Evolutionary conservation across 2,113 vertebrate species (phyloP).

Genomic region (Formicarius rufipectus): DNA sequence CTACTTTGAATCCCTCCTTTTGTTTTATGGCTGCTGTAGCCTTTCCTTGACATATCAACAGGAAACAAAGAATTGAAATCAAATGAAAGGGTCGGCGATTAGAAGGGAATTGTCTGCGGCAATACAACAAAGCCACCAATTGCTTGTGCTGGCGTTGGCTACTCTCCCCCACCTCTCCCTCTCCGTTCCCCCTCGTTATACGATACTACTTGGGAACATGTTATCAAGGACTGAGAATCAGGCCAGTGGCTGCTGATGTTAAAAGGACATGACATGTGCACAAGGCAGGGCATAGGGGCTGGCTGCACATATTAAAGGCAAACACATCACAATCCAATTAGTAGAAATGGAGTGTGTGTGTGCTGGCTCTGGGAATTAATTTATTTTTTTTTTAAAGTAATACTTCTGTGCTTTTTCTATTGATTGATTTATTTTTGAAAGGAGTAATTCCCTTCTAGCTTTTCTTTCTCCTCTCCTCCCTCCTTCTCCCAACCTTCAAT

Average conservation of each 20-base stretch:
- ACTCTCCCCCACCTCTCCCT: neutral
- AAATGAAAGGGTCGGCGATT: neutral
- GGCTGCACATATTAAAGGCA: conserved; percentile 91
- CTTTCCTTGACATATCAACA: neutral
- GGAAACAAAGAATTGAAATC: neutral
- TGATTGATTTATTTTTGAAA: conserved; percentile 64
- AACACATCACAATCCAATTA: conserved; percentile 74
- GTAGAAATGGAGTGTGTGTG: conserved; percentile 56
- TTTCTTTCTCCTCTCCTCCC: neutral
- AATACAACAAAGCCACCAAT: neutral
- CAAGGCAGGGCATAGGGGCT: conserved; percentile 82
- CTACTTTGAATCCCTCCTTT: neutral
- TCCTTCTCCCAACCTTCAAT: neutral
- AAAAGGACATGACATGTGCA: conserved; percentile 95
- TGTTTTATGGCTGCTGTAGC: neutral
- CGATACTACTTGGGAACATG: conserved; percentile 60
- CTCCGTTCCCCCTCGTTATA: neutral
- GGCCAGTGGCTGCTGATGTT: conserved; percentile 94
- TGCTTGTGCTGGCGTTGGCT: neutral
- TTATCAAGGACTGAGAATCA: conserved; percentile 77
- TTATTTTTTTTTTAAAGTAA: conserved; percentile 3
- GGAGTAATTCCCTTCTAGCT: conserved; percentile 20
- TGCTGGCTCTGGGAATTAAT: conserved; percentile 25
- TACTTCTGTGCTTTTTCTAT: conserved; percentile 53
- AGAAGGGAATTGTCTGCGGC: neutral